Evolutionary conservation across 2,888 invertebrate species (phyloP).

Genomic region (Drosophila formosana): DNA sequence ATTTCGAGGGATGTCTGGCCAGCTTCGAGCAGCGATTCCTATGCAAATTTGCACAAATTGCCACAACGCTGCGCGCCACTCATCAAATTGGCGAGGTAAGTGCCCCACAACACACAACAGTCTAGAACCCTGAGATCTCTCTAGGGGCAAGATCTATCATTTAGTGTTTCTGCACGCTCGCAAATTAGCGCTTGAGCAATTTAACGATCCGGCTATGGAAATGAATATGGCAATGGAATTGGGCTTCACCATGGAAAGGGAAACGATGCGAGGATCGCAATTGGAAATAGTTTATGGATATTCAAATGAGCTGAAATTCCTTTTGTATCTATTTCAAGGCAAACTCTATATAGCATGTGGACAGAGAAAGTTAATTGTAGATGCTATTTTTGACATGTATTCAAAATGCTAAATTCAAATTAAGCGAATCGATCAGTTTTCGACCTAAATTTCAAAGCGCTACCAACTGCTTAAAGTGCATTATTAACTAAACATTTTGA

Average conservation of each 20-base stretch:
- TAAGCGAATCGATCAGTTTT: neutral
- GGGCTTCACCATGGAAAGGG: neutral
- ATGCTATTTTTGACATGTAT: neutral
- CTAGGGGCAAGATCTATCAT: conserved; percentile 54
- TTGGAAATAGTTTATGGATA: conserved; percentile 12
- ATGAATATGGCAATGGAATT: conserved; percentile 22
- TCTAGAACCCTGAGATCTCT: conserved; percentile 1
- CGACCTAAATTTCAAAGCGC: neutral
- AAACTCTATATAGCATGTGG: neutral
- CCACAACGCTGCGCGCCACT: conserved; percentile 86
- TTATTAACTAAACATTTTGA: accelerated
- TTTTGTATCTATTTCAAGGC: conserved; percentile 24
- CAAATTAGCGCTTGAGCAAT: conserved; percentile 61
- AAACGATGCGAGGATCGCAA: neutral
- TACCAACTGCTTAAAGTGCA: neutral
- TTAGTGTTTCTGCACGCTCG: conserved; percentile 48
- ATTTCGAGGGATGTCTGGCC: conserved; percentile 88
- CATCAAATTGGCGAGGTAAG: conserved; percentile 84
- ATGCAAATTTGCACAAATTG: conserved; percentile 87
- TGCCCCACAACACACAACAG: conserved; percentile 36
- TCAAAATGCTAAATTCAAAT: neutral
- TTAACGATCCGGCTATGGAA: conserved; percentile 33
- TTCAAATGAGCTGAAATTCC: conserved; percentile 27
- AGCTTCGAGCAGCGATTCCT: conserved; percentile 89
- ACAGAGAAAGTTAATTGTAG: conserved; percentile 13